Evolutionary conservation across 2,797 vertebrate genomes (phyloP), one percentile per base, ranked within the genome.

Genomic region (Bradypus variegatus): DNA sequence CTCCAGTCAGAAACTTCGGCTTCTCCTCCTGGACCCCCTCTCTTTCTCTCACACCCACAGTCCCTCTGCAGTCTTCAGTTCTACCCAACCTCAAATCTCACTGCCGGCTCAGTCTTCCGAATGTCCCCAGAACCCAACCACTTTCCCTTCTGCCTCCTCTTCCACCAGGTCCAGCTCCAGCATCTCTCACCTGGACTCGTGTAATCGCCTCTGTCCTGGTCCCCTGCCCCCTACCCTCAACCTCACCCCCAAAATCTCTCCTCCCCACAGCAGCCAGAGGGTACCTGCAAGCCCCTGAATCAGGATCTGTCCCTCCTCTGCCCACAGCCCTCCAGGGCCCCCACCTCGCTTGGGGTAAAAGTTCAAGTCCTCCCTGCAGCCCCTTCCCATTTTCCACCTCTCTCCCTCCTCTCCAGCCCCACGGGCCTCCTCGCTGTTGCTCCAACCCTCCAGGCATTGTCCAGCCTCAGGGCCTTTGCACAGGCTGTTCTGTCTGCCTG

Each of bases 381-480:
- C 16, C 15, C 31, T 25, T 77, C 23, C 36, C 23, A 29, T 9
- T 64, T 5, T 65, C 23, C 41, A 45, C 41, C 41, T 45, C 41
- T 45, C 41, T 45, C 31, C 38, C 25, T 50, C 23, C 38, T 12
- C 70, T 85, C 38, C 38, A 72, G 53, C 31, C 25, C n/a, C 67
- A 8, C 0, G 3, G 41, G 25, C 16, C 55, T 62, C 50, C 62
- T 58, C 2, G 8, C 29, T 69, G 73, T 12, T 77, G n/a, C 38
- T 36, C 72, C 48, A 23, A 21, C 16, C 29, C 0, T 0, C 3
- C 23, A 36, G 48, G 50, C 38, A 3, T 3, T 3, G 23, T 5
- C 2, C 50, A 36, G 29, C 23, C 81, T 33, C 81, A 48, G 73
- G 89, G 23, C 81, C 31, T 69, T 85, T 69, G 81, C 72, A 60